Evolutionary conservation across 2,888 invertebrate species (phyloP), one percentile per base, ranked within the genome.

Genomic region (Onthophagus sagittarius): DNA sequence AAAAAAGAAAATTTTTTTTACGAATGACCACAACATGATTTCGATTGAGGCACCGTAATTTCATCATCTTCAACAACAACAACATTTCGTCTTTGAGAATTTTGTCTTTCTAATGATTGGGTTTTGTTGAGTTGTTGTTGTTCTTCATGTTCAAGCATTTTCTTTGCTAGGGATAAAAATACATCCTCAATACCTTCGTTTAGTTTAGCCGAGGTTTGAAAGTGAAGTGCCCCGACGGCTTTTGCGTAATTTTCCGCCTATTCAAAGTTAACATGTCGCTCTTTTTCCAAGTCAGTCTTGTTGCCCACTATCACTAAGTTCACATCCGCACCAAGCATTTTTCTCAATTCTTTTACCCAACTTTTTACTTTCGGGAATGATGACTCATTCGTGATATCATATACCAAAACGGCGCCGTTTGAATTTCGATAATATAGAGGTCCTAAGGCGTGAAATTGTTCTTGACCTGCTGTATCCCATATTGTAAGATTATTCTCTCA

Each of bases 381-480:
- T 83, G 97, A 95, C 85, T 95, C 93, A 87, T 99, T 98, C 13
- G 99, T 98, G 76, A 99, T 97, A 84, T 99, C 99, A 85, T 98
- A 99, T 2, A 99, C 98, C 78, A 99, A 89, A 80, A 99, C 92
- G 72, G 99, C 99, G 78, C 99, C 99, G 87, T 99, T 96, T 31
- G 98, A 98, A 84, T 96, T 96, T 77, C 99, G 88, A 85, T 99
- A 99, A 86, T 99, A 99, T 80, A 99, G 98, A 7, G 99, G 99
- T 2, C 99, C 99, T 71, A 99, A 86, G 0, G 99, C 98, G 87
- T 99, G 99, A 83, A 94, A 95, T 79, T 93, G 92, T 85, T 99
- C 99, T 85, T 99, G 99, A 0, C 99, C 99, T 5, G 99, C 99
- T 2, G 99, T 99, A 83, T 99, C 99, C 99, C 99, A 99, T 83